A percentile compares a stretch with the other conserved stretches of the same genome.
phyloP scores from a whole-genome alignment of 1,140 invertebrate genomes.

The Propsilocerus akamusi region DNA sequence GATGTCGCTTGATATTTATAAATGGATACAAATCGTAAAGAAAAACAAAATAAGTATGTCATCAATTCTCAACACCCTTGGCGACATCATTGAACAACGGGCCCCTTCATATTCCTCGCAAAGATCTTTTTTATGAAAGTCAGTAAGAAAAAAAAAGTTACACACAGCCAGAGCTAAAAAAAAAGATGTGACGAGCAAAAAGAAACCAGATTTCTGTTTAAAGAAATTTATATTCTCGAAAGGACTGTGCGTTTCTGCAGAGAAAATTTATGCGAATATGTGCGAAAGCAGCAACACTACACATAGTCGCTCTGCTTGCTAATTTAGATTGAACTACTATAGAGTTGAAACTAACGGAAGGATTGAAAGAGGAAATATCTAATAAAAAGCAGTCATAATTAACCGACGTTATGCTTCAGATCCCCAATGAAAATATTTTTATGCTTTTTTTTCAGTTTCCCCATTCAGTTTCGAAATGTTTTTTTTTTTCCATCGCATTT shows the following conservation, averaged over 20 bases:
- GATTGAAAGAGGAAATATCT: slow-evolving; percentile 1
- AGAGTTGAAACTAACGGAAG: not conserved
- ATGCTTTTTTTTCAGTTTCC: slow-evolving; percentile 1
- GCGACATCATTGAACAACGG: too few relatives aligned
- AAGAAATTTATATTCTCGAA: not conserved
- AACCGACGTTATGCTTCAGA: slow-evolving; percentile 2
- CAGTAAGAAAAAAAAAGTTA: too few relatives aligned
- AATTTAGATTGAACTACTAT: too few relatives aligned
- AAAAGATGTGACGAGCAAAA: slow-evolving; percentile 1
- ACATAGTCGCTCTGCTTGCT: too few relatives aligned
- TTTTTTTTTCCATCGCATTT: not conserved
- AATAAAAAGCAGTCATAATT: slow-evolving; percentile 3
- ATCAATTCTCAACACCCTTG: too few relatives aligned
- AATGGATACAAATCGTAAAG: too few relatives aligned
- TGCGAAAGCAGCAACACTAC: too few relatives aligned
- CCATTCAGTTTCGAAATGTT: not conserved
- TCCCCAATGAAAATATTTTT: slow-evolving; percentile 1
- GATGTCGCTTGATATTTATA: too few relatives aligned
- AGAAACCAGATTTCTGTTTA: not conserved
- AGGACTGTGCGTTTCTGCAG: not conserved
- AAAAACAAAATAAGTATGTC: too few relatives aligned
- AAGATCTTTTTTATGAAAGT: slow-evolving; percentile 4
- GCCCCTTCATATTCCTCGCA: slow-evolving; percentile 3
- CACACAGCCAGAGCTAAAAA: too few relatives aligned
- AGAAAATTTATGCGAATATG: too few relatives aligned